A percentile compares a stretch with the other conserved stretches of the same genome.
Evolutionary conservation across 1,140 invertebrate genomes (phyloP).

Genomic region (Drosophila nigromelanica): DNA sequence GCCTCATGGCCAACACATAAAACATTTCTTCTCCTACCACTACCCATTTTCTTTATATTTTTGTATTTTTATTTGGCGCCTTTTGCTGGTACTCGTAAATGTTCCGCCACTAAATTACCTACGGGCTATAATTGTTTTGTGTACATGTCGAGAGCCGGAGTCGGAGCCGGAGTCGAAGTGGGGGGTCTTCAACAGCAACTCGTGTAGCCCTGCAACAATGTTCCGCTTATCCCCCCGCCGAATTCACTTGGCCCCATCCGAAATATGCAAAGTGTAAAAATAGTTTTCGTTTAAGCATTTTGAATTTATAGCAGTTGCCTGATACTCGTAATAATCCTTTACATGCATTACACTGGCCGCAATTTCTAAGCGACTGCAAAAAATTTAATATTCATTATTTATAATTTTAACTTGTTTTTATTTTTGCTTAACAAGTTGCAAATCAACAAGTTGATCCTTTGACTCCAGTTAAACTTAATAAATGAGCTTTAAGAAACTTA

Average conservation of each 20-base stretch:
- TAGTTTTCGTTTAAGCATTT: conserved; percentile 18
- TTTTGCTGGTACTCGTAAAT: conserved; percentile 51
- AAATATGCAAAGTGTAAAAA: conserved; percentile 35
- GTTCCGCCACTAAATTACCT: conserved; percentile 74
- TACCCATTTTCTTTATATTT: background rate
- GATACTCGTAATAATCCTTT: conserved; percentile 29
- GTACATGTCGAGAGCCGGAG: conserved; percentile 50
- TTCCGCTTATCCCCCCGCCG: background rate
- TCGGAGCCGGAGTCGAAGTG: background rate
- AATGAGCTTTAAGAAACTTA: too few relatives aligned
- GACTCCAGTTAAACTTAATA: too few relatives aligned
- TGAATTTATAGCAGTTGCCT: conserved; percentile 33
- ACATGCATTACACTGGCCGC: conserved; percentile 16
- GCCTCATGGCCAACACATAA: conserved; percentile 53
- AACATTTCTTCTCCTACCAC: conserved; percentile 56
- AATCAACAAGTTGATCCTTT: background rate
- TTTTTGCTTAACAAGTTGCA: background rate
- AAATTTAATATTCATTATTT: too few relatives aligned
- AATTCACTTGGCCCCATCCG: background rate
- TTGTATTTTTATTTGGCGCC: conserved; percentile 14
- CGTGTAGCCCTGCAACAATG: conserved; percentile 11
- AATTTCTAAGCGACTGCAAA: background rate
- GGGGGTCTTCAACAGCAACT: conserved; percentile 2
- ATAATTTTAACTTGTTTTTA: too few relatives aligned
- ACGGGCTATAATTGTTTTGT: conserved; percentile 77